A percentile compares a stretch with the other conserved stretches of the same genome.
phyloP scores from a whole-genome alignment of 1,140 invertebrate genomes.

The Drosophila kurseongensis region DNA sequence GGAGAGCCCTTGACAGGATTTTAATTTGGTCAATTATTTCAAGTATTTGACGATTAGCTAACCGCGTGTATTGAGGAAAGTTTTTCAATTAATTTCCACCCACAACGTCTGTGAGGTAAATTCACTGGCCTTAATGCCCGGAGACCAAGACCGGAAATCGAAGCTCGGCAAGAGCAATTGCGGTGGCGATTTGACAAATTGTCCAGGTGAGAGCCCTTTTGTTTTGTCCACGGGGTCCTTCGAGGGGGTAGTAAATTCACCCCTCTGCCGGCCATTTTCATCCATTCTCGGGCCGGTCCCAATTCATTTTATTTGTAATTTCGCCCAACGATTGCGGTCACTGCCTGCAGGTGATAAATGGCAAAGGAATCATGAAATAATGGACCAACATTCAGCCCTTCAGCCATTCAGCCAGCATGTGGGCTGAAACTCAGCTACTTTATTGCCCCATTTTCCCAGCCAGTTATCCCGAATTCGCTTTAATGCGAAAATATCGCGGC shows the following conservation, averaged over 20 bases:
- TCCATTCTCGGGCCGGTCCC: slow-evolving; percentile 21
- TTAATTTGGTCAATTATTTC: slow-evolving; percentile 71
- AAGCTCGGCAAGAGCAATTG: slow-evolving; percentile 68
- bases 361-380: slow-evolving; percentile 74
- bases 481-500: slow-evolving; percentile 20
- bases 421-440: slow-evolving; percentile 55
- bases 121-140: slow-evolving; percentile 45
- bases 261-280: slow-evolving; percentile 23
- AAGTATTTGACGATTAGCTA: slow-evolving; percentile 77
- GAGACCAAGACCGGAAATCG: slow-evolving; percentile 43
- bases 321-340: slow-evolving; percentile 41
- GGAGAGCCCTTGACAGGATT: slow-evolving; percentile 29
- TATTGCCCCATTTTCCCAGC: background rate
- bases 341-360: slow-evolving; percentile 77
- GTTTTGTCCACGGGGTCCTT: slow-evolving; percentile 32
- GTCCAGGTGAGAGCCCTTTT: slow-evolving; percentile 66
- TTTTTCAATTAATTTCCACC: slow-evolving; percentile 79
- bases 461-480: background rate
- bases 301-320: slow-evolving; percentile 71
- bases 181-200: slow-evolving; percentile 82
- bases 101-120: slow-evolving; percentile 50
- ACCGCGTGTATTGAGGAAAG: slow-evolving; percentile 52
- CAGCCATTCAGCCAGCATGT: slow-evolving; percentile 39
- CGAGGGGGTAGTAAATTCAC: background rate
- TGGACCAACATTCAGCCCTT: slow-evolving; percentile 76